Conservation (phyloP, 2,113 vertebrate genomes). For the Ailurus styani region DNA sequence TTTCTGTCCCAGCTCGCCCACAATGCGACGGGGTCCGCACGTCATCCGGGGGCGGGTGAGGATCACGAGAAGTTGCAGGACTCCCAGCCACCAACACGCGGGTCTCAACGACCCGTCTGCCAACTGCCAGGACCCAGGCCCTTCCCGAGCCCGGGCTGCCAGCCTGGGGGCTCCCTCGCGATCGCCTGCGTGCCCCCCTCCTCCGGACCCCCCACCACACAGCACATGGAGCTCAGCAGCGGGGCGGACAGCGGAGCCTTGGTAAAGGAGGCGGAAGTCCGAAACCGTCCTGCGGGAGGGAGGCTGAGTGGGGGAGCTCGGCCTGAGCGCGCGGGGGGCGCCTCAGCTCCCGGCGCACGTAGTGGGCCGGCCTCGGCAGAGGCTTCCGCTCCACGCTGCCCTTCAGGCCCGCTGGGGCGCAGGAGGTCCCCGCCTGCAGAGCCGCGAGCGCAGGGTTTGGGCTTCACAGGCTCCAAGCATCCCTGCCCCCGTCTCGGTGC, state of each 20-base stretch:
- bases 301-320: no score
- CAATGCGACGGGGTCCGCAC: not conserved
- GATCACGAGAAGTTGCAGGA: not conserved
- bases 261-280: no score
- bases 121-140: no score
- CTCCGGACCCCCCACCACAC: fast-evolving
- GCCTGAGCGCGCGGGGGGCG: no score
- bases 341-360: no score
- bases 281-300: no score
- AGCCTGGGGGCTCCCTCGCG: not conserved
- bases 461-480: not conserved
- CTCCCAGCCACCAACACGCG: not conserved
- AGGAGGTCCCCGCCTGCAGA: not conserved
- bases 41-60: not conserved
- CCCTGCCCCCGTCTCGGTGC: no score
- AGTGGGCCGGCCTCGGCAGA: no score
- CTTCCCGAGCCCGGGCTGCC: not conserved
- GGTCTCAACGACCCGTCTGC: not conserved
- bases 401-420: not conserved
- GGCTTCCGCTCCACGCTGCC: not conserved
- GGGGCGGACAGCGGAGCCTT: no score
- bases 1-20: not conserved
- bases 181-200: not conserved
- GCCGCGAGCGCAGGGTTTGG: not conserved
- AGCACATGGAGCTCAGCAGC: no score